Evolutionary conservation across 2,888 invertebrate species (phyloP), one percentile per base, ranked within the genome.

Genomic region (Alitta virens): DNA sequence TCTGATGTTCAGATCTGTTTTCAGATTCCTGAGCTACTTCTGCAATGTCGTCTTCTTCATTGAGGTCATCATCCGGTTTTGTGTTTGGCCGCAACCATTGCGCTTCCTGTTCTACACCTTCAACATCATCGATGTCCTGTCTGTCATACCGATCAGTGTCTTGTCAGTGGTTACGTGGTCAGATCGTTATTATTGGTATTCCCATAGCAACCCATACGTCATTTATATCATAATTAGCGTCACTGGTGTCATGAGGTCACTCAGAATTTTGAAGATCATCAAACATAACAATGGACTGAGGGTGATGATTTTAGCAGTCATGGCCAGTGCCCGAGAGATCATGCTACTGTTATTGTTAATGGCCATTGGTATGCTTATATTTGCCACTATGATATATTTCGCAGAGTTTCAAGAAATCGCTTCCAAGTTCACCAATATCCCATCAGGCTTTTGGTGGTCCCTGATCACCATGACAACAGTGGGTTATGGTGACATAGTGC

Each of bases 401-500:
- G 65, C 63, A 1, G 68, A 68, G 42, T 54, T 54, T 21, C 60
- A 56, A 1, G 63, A 67, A 7, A 57, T 62, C 16, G 7, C 5
- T 3, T 46, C 46, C 5, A 65, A 56, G 16, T 73, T 71, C 56
- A 54, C 55, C 9, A 69, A 63, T 27, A 69, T 71, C 25, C 67
- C 65, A 12, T 65, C 63, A 2, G 65, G 70, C 1, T 70, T 74
- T 63, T 74, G 72, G 72, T 74, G 74, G 74, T 61, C 69, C 5
- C 56, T 74, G 5, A 64, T 74, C 43, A 74, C 74, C 63, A 74
- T 74, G 70, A 74, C 74, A 25, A 73, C 72, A 0, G 72, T 74
- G 1, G 74, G 74, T 2, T 76, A 76, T 62, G 76, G 76, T 2
- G 73, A 75, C 57, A 68, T 63, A 43, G 62, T 64, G 25, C 76